These are phyloP conservation scores for Cerastis rubricosa DNA, from an alignment of 2,888 invertebrate genomes.

Conservation along the genomic window DNA sequence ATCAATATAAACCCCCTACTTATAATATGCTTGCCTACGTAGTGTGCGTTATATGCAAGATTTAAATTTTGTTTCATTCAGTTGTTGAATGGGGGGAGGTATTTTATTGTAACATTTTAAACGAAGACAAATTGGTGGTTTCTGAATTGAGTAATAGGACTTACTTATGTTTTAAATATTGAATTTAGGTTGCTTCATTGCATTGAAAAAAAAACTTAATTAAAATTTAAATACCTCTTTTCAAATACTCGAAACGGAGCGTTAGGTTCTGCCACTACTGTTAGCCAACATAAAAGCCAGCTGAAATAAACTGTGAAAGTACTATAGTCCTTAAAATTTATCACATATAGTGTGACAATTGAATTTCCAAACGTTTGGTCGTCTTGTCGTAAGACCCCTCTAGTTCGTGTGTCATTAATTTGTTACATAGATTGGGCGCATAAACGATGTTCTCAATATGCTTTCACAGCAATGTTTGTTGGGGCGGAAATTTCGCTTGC, in stretches of 20 bases:
- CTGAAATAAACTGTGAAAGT: background rate
- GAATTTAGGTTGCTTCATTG: background rate
- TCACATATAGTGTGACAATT: conserved; percentile 25
- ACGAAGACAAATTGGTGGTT: background rate
- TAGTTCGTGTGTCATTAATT: conserved; percentile 51
- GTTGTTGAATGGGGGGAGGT: no score
- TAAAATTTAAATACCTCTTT: no score
- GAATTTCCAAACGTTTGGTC: conserved; percentile 24
- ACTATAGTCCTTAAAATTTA: background rate
- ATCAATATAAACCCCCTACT: no score
- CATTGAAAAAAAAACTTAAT: background rate
- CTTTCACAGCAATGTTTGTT: conserved; percentile 40
- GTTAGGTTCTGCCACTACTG: background rate
- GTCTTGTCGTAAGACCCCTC: background rate
- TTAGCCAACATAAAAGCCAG: background rate
- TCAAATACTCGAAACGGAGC: background rate
- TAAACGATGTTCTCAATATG: conserved; percentile 49
- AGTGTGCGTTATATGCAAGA: no score
- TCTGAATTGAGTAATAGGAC: background rate
- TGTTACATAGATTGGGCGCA: conserved; percentile 44
- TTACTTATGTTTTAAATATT: background rate
- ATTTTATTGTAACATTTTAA: no score
- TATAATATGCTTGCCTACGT: no score
- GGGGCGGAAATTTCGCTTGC: conserved; percentile 45
- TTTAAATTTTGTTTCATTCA: no score